Percentiles rank a stretch among this genome's conserved stretches.
Conservation (phyloP, 2,113 vertebrate species). For the Cavia aperea region DNA sequence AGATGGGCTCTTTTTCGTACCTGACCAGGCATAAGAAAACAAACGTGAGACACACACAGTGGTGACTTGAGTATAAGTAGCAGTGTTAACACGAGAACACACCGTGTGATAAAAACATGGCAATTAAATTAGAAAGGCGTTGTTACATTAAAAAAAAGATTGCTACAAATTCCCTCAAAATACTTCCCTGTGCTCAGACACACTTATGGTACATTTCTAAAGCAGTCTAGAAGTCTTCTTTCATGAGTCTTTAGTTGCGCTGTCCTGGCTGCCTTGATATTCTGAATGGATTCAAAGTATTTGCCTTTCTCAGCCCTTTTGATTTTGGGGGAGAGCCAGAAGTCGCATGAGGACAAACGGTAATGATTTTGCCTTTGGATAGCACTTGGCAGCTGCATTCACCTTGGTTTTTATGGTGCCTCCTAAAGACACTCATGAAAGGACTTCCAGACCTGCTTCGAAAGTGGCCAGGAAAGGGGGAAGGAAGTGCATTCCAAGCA, state of each 20-base stretch:
- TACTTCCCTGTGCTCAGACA: background rate
- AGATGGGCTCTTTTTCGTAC: background rate
- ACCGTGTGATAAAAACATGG: background rate
- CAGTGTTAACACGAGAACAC: background rate
- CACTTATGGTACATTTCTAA: background rate
- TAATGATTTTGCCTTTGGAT: background rate
- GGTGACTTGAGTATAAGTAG: background rate
- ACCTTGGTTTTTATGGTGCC: background rate
- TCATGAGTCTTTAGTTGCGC: background rate
- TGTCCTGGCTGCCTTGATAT: background rate
- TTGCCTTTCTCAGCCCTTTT: background rate
- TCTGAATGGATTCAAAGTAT: background rate
- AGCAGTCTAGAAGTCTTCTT: background rate
- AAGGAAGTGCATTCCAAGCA: background rate
- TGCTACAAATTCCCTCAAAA: background rate
- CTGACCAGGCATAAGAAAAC: background rate
- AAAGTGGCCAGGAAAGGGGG: background rate
- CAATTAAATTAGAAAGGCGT: background rate
- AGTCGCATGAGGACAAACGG: background rate
- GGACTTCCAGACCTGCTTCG: background rate
- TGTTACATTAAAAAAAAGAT: background rate
- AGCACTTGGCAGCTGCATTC: background rate
- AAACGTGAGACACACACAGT: background rate
- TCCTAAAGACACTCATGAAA: background rate
- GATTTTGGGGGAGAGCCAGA: background rate